Base-by-base conservation (phyloP, 2,113 vertebrate genomes). In the Hippopotamus amphibius region DNA sequence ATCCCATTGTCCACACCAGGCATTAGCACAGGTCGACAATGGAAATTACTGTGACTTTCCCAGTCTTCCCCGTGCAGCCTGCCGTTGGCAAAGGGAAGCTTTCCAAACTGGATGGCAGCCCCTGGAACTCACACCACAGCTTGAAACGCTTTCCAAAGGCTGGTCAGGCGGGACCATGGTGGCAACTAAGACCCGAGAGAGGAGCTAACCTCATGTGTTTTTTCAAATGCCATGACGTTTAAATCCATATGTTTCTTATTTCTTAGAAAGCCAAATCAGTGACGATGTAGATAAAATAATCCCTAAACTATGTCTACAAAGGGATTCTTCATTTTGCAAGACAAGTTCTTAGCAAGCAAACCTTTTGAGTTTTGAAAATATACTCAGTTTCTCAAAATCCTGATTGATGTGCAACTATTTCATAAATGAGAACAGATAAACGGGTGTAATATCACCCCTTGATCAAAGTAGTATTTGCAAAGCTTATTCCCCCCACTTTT, bases 121-220 rank as follows among this genome's bases (percentile, higher is more conserved):
- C 0, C 57, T 8, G 19, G 50, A 41, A 1, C 59, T 68, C 55
- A 17, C 28, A 3, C n/a, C 0, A 0, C 0, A 0, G 21, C 14
- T 53, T 53, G 11, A 48, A 22, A 26, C 0, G 0, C 26, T 69
- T 82, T 50, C 43, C 55, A 7, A 3, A 46, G 33, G 17, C 17
- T 22, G 79, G 17, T 17, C 0, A 1, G 66, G 66, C 1, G 0
- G 16, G 66, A 28, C 24, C 6, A 1, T 9, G 68, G 53, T 37
- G 28, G 41, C 53, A 19, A 0, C n/a, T 11, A 11, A 12, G 33
- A 3, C 15, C 80, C n/a, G 15, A 55, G 41, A 71, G 12, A 69
- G 37, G 16, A 28, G 10, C 16, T 82, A 11, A 7, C 28, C 26
- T 4, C 13, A 19, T 14, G 6, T 16, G 1, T 50, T 6, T 41